phyloP scores from a whole-genome alignment of 2,888 invertebrate species.

The Drosophila borealis region DNA sequence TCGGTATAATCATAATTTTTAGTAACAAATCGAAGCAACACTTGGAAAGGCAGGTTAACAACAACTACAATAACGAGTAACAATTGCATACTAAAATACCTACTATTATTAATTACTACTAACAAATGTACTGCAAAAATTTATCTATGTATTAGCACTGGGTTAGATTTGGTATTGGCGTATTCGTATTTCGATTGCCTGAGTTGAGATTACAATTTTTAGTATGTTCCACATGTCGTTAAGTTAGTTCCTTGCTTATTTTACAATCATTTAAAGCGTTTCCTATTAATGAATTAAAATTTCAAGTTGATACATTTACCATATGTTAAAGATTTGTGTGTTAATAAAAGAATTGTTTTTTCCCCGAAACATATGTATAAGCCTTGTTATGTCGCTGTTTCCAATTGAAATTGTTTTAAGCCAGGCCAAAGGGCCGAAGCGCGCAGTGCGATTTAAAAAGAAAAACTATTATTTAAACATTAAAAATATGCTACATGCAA shows the following conservation, averaged over 20 bases:
- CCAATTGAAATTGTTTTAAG: slow-evolving; percentile 33
- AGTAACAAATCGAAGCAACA: slow-evolving; percentile 56
- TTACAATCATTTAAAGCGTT: slow-evolving; percentile 17
- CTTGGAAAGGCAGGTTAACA: slow-evolving; percentile 62
- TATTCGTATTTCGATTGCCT: slow-evolving; percentile 51
- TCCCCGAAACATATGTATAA: slow-evolving; percentile 37
- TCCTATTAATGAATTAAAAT: slow-evolving; percentile 38
- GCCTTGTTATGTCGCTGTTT: slow-evolving; percentile 35
- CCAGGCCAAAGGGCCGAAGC: slow-evolving; percentile 29
- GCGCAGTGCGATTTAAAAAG: slow-evolving; percentile 52
- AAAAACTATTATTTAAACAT: slow-evolving; percentile 47
- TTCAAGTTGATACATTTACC: slow-evolving; percentile 33
- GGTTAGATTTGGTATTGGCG: slow-evolving; percentile 58
- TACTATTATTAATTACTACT: slow-evolving; percentile 55
- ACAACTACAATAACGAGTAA: slow-evolving; percentile 54
- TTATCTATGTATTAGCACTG: slow-evolving; percentile 69
- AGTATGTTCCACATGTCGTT: slow-evolving; percentile 49
- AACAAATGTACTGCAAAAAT: slow-evolving; percentile 41
- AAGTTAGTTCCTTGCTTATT: slow-evolving; percentile 37
- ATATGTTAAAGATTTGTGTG: slow-evolving; percentile 55
- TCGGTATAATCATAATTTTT: slow-evolving; percentile 53
- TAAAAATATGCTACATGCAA: slow-evolving; percentile 42
- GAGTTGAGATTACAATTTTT: slow-evolving; percentile 42
- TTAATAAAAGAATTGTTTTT: slow-evolving; percentile 47
- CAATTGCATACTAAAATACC: slow-evolving; percentile 44